Base-by-base conservation (phyloP, 2,888 invertebrate species). In the Phyllotreta striolata region DNA sequence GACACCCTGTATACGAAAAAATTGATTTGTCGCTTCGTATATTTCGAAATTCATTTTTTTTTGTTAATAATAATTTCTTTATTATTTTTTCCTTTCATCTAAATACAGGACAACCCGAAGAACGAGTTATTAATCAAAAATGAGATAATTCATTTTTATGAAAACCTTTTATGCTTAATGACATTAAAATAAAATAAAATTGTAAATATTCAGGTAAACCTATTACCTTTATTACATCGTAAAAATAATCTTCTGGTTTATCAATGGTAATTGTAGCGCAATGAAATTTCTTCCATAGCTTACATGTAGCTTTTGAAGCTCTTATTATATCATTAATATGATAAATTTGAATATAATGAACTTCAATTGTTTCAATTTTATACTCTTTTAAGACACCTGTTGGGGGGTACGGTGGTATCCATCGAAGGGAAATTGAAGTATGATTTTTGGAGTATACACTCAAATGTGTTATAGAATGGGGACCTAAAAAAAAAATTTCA, bases 351-450 rank as follows among this genome's bases (percentile, higher is more conserved):
- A n/a, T n/a, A n/a, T n/a, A n/a, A n/a, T n/a, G n/a, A n/a, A n/a
- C n/a, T n/a, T n/a, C n/a, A n/a, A n/a, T n/a, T 46, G 59, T 44
- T 6, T 12, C 52, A 41, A 75, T 64, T 34, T 49, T 35, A 60
- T 75, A 77, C n/a, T 61, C 0, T 12, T 64, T 43, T 12, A 76
- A 57, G 46, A 63, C 65, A 37, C 77, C 78, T 60, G 72, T 73
- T 9, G 76, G 76, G 1, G 77, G 77, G 70, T 71, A 67, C 5
- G 77, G 77, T 46, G 73, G 69, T 52, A 55, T 52, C 72, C 76
- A 76, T 39, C 74, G 67, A 24, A 77, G 6, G 1, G 71, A 72
- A 37, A 77, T 64, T 3, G 61, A 71, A 35, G 35, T 57, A n/a
- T 51, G 24, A 38, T 68, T 70, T 35, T 66, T 70, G 14, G 74